phyloP scores from a whole-genome alignment of 1,140 invertebrate genomes.

The Himalopsyche phryganea region DNA sequence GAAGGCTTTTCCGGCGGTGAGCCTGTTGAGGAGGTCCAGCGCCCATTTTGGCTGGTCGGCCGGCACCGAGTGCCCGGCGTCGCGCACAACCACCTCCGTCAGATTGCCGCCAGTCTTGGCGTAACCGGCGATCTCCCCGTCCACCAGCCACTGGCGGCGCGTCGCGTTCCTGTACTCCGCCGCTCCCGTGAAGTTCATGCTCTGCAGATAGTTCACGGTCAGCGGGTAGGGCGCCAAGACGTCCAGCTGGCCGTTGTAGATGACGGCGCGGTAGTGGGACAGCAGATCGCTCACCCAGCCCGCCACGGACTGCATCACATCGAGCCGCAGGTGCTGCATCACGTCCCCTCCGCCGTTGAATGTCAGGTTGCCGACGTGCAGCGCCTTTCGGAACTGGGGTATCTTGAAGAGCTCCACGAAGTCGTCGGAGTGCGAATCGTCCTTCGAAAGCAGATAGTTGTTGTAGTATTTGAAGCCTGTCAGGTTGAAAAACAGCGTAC shows the following conservation, averaged over 20 bases:
- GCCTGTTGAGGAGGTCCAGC: slow-evolving; percentile 71
- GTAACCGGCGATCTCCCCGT: slow-evolving; percentile 72
- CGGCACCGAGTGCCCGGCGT: slow-evolving; percentile 83
- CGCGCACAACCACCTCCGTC: slow-evolving; percentile 74
- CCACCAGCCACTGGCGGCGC: slow-evolving; percentile 66
- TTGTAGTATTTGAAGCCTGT: slow-evolving; percentile 78
- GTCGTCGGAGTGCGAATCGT: slow-evolving; percentile 42
- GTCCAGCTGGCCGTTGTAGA: slow-evolving; percentile 83
- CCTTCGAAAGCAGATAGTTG: slow-evolving; percentile 67
- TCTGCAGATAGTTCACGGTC: slow-evolving; percentile 68
- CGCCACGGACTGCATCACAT: slow-evolving; percentile 81
- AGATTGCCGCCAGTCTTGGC: slow-evolving; percentile 69
- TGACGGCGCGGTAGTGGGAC: slow-evolving; percentile 64
- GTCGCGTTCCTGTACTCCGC: slow-evolving; percentile 62
- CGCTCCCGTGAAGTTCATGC: slow-evolving; percentile 65
- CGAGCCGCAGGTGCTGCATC: slow-evolving; percentile 65
- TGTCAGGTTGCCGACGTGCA: slow-evolving; percentile 78
- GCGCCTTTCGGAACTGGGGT: slow-evolving; percentile 60
- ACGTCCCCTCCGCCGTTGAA: slow-evolving; percentile 63
- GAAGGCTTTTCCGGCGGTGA: slow-evolving; percentile 62
- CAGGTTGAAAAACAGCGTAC: slow-evolving; percentile 71
- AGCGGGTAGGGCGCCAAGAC: slow-evolving; percentile 79
- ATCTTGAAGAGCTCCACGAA: slow-evolving; percentile 58
- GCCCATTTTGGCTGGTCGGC: slow-evolving; percentile 76
- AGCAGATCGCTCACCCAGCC: slow-evolving; percentile 69